Percentiles rank a stretch among this genome's conserved stretches.
These are phyloP conservation scores for Drymodes brunneopygia DNA, from an alignment of 2,113 vertebrate species.

Conservation along the genomic window DNA sequence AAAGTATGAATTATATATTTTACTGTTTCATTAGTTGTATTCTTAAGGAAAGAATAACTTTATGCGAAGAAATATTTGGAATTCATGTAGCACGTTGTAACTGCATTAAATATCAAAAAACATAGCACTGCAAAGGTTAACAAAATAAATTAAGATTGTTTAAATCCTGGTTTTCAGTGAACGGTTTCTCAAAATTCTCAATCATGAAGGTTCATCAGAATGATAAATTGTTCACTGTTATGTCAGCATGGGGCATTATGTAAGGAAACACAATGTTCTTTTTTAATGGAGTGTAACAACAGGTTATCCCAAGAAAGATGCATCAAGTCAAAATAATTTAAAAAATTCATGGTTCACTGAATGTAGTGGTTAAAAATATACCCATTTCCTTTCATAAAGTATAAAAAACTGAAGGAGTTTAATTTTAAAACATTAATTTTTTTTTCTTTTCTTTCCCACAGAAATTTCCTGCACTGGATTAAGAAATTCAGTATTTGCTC, in stretches of 20 bases:
- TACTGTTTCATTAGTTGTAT: neutral
- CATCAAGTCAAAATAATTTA: neutral
- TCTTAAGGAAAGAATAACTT: neutral
- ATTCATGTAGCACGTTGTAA: neutral
- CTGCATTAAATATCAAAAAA: neutral
- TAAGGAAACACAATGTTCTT: neutral
- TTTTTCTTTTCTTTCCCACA: neutral
- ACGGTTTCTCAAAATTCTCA: neutral
- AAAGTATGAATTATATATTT: neutral
- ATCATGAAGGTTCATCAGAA: neutral
- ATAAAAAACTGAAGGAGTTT: neutral
- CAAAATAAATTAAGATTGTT: neutral
- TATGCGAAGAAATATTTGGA: neutral
- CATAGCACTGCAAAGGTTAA: neutral
- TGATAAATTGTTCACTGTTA: neutral
- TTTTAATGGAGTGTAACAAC: conserved; percentile 9
- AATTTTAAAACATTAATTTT: neutral
- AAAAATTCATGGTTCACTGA: neutral
- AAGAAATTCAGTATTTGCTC: neutral
- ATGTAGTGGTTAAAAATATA: neutral
- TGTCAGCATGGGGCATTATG: neutral
- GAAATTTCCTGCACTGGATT: neutral
- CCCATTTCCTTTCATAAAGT: neutral
- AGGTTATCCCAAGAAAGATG: neutral
- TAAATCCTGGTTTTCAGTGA: neutral